Base-by-base conservation (phyloP, 2,888 invertebrate genomes). In the Scelioninae gen. 1 region DNA sequence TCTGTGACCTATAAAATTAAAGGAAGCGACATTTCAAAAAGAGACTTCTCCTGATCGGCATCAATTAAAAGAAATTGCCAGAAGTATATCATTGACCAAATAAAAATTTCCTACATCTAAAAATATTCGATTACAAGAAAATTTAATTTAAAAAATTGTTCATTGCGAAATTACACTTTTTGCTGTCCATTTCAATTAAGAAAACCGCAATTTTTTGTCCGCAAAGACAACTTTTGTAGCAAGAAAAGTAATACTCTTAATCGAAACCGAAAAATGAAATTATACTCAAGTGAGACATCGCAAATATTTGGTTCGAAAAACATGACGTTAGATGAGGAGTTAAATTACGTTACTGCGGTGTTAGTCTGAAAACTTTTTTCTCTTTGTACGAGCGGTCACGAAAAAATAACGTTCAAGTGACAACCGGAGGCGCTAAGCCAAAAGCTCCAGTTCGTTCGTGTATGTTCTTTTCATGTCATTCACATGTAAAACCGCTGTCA, bases 231-330 rank as follows among this genome's bases (percentile, higher is more conserved):
- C 45, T 65, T 56, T 63, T 9, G 11, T 31, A 23, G 10, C 40
- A 75, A 75, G 74, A 76, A 66, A 76, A 43, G 66, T 68, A 68
- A 76, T 68, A 76, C 51, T 60, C 66, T 68, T 76, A 60, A 76
- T 68, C 68, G 68, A 68, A 76, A 40, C n/a, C 68, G 34, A 65
- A 56, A 49, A 65, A 71, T 7, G 31, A 9, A 47, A 76, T 65
- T 51, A 60, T 16, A 1, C 49, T 45, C 11, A 53, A 29, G 47
- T 40, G 60, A 11, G 31, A 10, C 29, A 13, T 49, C 43, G 29
- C 56, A 69, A 74, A 81, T 69, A 75, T 69, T 75, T 34, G 63
- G 69, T 56, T 74, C 49, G 31, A 32, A 58, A 78, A 78, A 68
- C 51, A 55, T 34, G 55, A 8, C 40, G 51, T 75, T 58, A 65